Conservation (phyloP, 2,888 invertebrate species). For the Diplolepis rosae region DNA sequence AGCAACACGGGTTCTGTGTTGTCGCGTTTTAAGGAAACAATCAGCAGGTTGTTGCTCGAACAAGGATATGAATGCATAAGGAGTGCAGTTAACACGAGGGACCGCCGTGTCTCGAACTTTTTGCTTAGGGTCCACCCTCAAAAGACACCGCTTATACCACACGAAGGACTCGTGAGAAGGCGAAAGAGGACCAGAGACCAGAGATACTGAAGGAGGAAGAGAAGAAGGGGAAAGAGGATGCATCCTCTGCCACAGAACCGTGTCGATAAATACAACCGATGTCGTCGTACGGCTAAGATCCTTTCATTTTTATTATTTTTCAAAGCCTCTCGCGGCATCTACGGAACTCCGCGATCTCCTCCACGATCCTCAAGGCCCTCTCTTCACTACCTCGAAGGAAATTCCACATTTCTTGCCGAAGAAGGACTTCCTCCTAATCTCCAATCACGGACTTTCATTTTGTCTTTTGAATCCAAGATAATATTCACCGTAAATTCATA, state of each 20-base stretch:
- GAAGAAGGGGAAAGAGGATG: constrained; percentile 34
- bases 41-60: constrained; percentile 65
- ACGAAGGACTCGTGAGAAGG: constrained; percentile 24
- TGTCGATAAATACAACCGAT: constrained; percentile 66
- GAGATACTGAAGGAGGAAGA: constrained; percentile 32
- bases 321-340: constrained; percentile 55
- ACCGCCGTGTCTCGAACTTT: constrained; percentile 64
- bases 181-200: constrained; percentile 37
- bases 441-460: neutral
- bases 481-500: neutral
- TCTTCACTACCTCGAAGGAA: constrained; percentile 42
- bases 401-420: constrained; percentile 57
- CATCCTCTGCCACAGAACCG: constrained; percentile 46
- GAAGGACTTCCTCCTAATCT: constrained; percentile 35
- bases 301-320: constrained; percentile 52
- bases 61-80: constrained; percentile 72
- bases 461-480: neutral
- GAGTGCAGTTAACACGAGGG: constrained; percentile 68
- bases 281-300: constrained; percentile 53
- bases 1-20: constrained; percentile 60
- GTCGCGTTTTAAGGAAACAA: constrained; percentile 71
- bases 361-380: constrained; percentile 31
- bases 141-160: constrained; percentile 65
- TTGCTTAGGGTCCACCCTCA: constrained; percentile 60
- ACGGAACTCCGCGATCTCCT: constrained; percentile 49